Conservation (phyloP, 2,797 vertebrate species). For the Lagorchestes hirsutus region DNA sequence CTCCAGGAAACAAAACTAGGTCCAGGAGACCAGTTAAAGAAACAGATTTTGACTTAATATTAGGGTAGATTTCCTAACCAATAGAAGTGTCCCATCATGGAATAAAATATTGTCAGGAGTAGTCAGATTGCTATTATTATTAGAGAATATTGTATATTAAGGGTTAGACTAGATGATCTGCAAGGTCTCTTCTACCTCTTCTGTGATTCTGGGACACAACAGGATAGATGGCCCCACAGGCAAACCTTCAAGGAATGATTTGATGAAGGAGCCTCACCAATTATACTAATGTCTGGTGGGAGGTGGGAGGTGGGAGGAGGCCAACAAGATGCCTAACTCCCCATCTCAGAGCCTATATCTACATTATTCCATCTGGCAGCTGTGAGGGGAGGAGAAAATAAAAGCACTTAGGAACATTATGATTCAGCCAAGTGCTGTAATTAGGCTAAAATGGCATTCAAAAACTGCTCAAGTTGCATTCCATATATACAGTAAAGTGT, state of each 20-base stretch:
- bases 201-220: neutral
- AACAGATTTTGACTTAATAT: neutral
- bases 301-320: accelerated
- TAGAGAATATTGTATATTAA: neutral
- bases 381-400: neutral
- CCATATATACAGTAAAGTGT: neutral
- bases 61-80: neutral
- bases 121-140: neutral
- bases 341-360: neutral
- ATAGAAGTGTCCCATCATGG: neutral
- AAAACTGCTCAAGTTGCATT: constrained; percentile 4
- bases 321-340: neutral
- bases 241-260: neutral
- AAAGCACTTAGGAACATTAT: constrained; percentile 23
- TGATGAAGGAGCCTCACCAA: neutral
- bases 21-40: neutral
- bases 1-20: neutral
- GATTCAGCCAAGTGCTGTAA: constrained; percentile 21
- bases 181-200: neutral
- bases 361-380: neutral
- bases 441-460: constrained; percentile 20
- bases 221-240: neutral
- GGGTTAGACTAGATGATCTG: neutral
- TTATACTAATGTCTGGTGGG: neutral
- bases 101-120: neutral